Conservation (phyloP, 2,113 vertebrate genomes). For the Penelope pileata region DNA sequence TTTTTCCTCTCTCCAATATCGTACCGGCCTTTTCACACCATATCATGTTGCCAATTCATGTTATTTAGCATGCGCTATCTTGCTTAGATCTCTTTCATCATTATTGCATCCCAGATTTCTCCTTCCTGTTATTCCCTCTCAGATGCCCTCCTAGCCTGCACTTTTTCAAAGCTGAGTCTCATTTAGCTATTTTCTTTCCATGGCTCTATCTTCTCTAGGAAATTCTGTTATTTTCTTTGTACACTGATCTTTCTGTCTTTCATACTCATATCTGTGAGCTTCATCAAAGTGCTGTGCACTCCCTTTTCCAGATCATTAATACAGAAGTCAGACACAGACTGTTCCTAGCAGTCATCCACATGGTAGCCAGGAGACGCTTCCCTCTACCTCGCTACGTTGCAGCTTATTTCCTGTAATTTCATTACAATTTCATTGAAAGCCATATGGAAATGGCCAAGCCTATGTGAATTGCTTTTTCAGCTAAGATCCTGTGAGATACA, state of each 20-base stretch:
- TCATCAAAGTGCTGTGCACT: constrained; percentile 30
- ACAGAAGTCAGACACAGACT: not conserved
- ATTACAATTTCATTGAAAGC: constrained; percentile 34
- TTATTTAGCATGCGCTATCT: not conserved
- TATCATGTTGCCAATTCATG: not conserved
- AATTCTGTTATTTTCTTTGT: constrained; percentile 30
- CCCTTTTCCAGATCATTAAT: constrained; percentile 46
- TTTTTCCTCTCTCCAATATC: not conserved
- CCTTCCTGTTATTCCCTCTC: constrained; percentile 11
- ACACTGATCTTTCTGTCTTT: constrained; percentile 9
- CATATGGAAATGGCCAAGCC: constrained; percentile 21
- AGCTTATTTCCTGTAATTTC: constrained; percentile 54
- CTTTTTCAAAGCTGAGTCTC: not conserved
- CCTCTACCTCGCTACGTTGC: constrained; percentile 15
- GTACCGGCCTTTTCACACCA: not conserved
- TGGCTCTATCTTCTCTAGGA: not conserved
- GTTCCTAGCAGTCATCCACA: constrained; percentile 20
- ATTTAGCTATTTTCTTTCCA: constrained; percentile 17
- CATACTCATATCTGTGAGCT: not conserved
- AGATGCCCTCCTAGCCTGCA: not conserved
- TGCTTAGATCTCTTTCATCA: constrained; percentile 5
- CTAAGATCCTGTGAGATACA: not conserved
- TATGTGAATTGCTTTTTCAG: constrained; percentile 33
- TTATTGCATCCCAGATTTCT: constrained; percentile 17
- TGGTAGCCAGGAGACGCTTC: constrained; percentile 51